phyloP scores from a whole-genome alignment of 2,113 vertebrate genomes.

The Paradisaea rubra region DNA sequence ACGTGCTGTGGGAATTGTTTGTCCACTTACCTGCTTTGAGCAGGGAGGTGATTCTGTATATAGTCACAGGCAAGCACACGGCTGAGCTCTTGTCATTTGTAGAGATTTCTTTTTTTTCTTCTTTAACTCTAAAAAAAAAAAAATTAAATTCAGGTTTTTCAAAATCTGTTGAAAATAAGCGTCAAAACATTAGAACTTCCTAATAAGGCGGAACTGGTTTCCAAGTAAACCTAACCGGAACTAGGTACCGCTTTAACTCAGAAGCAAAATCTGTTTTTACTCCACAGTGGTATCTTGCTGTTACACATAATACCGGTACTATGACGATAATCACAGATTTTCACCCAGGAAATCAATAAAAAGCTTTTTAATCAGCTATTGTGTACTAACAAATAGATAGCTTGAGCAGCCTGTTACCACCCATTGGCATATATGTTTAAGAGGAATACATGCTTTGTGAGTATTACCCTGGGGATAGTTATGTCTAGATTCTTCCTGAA shows the following conservation, averaged over 20 bases:
- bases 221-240: not conserved
- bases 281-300: not conserved
- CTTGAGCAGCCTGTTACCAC: not conserved
- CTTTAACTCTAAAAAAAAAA: not conserved
- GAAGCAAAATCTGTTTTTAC: not conserved
- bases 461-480: not conserved
- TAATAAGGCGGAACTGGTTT: not conserved
- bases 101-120: not conserved
- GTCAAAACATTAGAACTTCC: not conserved
- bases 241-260: not conserved
- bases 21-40: not conserved
- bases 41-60: not conserved
- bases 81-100: not conserved
- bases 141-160: not conserved
- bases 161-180: not conserved
- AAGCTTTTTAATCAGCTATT: not conserved
- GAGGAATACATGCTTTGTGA: not conserved
- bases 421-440: not conserved
- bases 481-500: not conserved
- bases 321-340: not conserved
- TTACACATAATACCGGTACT: not conserved
- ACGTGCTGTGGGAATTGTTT: not conserved
- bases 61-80: not conserved
- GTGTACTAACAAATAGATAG: not conserved
- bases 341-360: not conserved